Evolutionary conservation across 2,888 invertebrate genomes (phyloP), one percentile per base, ranked within the genome.

Genomic region (Helleia helle): DNA sequence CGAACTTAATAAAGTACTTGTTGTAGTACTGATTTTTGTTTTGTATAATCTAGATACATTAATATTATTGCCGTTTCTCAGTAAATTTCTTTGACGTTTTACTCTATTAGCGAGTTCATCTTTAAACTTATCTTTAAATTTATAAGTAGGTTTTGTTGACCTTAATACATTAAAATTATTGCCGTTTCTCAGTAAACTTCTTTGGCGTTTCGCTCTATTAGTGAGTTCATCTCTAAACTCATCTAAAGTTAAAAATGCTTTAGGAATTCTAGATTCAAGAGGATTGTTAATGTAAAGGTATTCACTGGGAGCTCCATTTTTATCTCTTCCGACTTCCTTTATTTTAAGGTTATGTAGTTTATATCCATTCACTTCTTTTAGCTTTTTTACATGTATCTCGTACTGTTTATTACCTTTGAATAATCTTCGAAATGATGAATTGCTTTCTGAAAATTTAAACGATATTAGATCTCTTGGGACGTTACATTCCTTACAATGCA

Each of bases 201-300:
- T 58, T 43, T 61, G 54, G 4, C 42, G 41, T 36, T 53, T 6
- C 1, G 56, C 47, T 45, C 68, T 56, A 4, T 59, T 46, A 0
- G 48, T 46, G 18, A 83, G 40, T 3, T 55, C 44, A 6, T 55
- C 46, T 50, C 73, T 79, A 38, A 81, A 80, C 48, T 75, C 66
- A 26, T 71, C 60, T 26, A 65, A 17, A 3, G 66, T 59, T 6
- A 81, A 39, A 48, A 56, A 80, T 0, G 80, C 53, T 2, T 72
- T 57, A 0, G 81, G 72, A 40, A 75, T 36, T 46, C 62, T 61
- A 0, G 79, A 62, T 62, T 83, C 83, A 0, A 83, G 63, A 1
- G 83, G 83, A 38, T 83, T 83, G 31, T 64, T 64, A 22, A 83
- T 71, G 36, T 80, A 83, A 25, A 83, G 64, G 0, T 71, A 41